These are phyloP conservation scores for Helobdella robusta DNA, from an alignment of 2,888 invertebrate species.

Conservation along the genomic window DNA sequence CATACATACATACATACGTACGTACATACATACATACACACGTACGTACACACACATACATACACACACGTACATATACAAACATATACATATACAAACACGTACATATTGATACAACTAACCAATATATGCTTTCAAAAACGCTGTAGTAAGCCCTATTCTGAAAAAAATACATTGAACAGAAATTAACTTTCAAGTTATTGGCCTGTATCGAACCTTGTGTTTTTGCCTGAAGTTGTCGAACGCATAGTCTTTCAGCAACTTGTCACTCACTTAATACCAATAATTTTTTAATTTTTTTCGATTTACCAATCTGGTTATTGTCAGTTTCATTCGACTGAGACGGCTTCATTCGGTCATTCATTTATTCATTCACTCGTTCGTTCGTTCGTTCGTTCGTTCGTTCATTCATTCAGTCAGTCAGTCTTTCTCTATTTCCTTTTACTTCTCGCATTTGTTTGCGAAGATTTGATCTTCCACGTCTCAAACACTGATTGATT, in stretches of 20 bases:
- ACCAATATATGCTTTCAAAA: background rate
- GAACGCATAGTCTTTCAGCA: too few relatives aligned
- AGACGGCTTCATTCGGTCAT: background rate
- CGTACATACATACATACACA: background rate
- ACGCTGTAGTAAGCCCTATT: too few relatives aligned
- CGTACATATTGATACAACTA: background rate
- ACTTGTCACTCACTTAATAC: too few relatives aligned
- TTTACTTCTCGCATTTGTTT: background rate
- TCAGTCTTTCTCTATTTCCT: constrained; percentile 14
- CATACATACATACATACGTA: background rate
- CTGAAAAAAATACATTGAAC: too few relatives aligned
- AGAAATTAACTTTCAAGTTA: too few relatives aligned
- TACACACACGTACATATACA: constrained; percentile 1
- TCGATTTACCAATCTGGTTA: background rate
- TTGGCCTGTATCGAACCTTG: too few relatives aligned
- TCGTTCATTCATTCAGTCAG: constrained; percentile 16
- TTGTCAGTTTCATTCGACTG: background rate
- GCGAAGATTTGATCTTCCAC: background rate
- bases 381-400: constrained; percentile 10
- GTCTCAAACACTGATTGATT: too few relatives aligned
- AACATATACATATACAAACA: background rate
- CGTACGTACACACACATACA: background rate
- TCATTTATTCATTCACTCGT: constrained; percentile 14
- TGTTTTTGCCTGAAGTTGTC: too few relatives aligned
- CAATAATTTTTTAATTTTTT: too few relatives aligned